Conservation (phyloP, 2,888 invertebrate genomes). For the Apocheima hispidaria region DNA sequence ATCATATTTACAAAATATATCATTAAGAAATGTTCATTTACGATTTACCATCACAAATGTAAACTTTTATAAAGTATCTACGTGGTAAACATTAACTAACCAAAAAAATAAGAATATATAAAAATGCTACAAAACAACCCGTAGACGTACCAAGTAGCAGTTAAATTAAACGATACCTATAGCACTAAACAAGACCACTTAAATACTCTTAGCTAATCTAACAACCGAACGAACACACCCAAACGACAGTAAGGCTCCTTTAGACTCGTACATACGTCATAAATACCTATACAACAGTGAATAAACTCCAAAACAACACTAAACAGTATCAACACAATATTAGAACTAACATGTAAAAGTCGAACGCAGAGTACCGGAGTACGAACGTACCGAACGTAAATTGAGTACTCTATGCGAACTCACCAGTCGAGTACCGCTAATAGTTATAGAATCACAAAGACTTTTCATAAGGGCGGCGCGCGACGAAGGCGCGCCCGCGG, state of each 20-base stretch:
- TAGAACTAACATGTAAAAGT: slow-evolving; percentile 73
- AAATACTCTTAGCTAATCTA: slow-evolving; percentile 65
- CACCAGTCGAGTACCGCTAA: slow-evolving; percentile 68
- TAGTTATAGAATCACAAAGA: slow-evolving; percentile 64
- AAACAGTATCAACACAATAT: slow-evolving; percentile 77
- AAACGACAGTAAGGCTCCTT: slow-evolving; percentile 77
- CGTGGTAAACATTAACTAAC: slow-evolving; percentile 67
- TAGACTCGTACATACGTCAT: slow-evolving; percentile 70
- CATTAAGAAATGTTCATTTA: slow-evolving; percentile 71
- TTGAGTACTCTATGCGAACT: slow-evolving; percentile 38
- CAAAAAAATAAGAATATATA: slow-evolving; percentile 60
- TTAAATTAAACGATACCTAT: slow-evolving; percentile 60
- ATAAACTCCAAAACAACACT: slow-evolving; percentile 77
- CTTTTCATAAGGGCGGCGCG: slow-evolving; percentile 52
- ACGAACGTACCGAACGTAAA: slow-evolving; percentile 27
- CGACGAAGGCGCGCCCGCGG: slow-evolving; percentile 41
- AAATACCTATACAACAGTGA: slow-evolving; percentile 81
- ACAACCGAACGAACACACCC: slow-evolving; percentile 77
- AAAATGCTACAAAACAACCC: slow-evolving; percentile 58
- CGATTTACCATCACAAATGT: slow-evolving; percentile 63
- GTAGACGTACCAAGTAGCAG: slow-evolving; percentile 50
- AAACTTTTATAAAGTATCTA: slow-evolving; percentile 78
- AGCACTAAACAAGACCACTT: slow-evolving; percentile 61
- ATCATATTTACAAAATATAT: slow-evolving; percentile 82
- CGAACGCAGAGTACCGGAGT: slow-evolving; percentile 52